Evolutionary conservation across 2,113 vertebrate genomes (phyloP).

Genomic region (Panurus biarmicus): DNA sequence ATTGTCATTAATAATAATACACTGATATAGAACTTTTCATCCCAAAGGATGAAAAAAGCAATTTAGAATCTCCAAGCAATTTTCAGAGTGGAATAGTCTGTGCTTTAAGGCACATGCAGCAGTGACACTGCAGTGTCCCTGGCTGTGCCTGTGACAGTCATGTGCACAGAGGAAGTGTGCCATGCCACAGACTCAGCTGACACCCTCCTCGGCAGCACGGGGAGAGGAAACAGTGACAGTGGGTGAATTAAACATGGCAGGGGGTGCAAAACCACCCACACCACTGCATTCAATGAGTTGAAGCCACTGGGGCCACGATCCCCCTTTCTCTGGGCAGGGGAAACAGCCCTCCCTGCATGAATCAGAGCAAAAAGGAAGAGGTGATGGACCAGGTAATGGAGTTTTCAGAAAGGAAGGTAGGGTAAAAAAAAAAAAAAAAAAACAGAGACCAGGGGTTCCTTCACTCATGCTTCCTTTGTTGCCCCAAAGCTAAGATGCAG

Average conservation of each 20-base stretch:
- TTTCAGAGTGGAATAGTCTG: neutral
- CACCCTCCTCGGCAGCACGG: neutral
- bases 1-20: constrained; percentile 42
- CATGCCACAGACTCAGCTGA: neutral
- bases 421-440: no score
- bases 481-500: neutral
- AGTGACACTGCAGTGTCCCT: neutral
- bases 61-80: constrained; percentile 45
- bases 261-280: neutral
- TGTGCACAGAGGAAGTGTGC: neutral
- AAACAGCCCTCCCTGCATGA: neutral
- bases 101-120: neutral
- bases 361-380: rapidly evolving
- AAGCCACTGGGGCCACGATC: rapidly evolving
- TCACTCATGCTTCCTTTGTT: neutral
- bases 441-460: rapidly evolving
- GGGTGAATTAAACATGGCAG: neutral
- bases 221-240: neutral
- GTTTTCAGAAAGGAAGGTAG: neutral
- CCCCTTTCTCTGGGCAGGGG: neutral
- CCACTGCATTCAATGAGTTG: neutral
- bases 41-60: constrained; percentile 46
- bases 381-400: neutral
- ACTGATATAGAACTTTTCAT: constrained; percentile 31
- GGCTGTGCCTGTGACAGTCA: rapidly evolving